A percentile compares a stretch with the other conserved stretches of the same genome.
Evolutionary conservation across 2,797 vertebrate species (phyloP).

Genomic region (Nannoperca obscura): DNA sequence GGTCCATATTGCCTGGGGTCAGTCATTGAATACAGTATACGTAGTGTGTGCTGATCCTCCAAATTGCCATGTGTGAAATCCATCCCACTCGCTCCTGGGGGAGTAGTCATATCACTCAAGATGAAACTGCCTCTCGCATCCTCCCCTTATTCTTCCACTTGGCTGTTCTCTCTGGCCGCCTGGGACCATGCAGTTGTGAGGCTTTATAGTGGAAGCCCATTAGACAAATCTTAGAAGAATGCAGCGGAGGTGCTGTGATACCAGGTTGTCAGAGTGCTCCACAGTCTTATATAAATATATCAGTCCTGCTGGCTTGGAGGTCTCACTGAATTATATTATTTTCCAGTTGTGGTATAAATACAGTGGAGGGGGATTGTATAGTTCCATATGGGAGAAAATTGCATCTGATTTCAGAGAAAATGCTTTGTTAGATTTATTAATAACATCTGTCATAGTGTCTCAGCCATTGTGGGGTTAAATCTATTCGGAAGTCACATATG

Average conservation of each 20-base stretch:
- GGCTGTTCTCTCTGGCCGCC: constrained; percentile 66
- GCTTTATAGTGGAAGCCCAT: constrained; percentile 84
- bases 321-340: constrained; percentile 77
- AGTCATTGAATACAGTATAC: constrained; percentile 75
- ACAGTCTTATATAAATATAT: constrained; percentile 86
- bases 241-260: constrained; percentile 77
- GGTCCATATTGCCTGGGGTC: constrained; percentile 74
- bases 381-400: constrained; percentile 74
- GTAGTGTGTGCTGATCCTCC: constrained; percentile 80
- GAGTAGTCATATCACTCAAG: constrained; percentile 81
- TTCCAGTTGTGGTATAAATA: constrained; percentile 67
- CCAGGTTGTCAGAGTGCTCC: constrained; percentile 81
- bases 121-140: constrained; percentile 76
- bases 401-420: constrained; percentile 79
- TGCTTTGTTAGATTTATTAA: constrained; percentile 83
- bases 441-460: constrained; percentile 79
- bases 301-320: constrained; percentile 86
- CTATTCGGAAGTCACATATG: constrained; percentile 64
- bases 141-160: constrained; percentile 73
- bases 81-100: constrained; percentile 77
- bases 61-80: constrained; percentile 83
- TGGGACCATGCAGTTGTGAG: constrained; percentile 69
- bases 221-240: constrained; percentile 85
- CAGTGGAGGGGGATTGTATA: constrained; percentile 53
- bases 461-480: constrained; percentile 66